A percentile compares a stretch with the other conserved stretches of the same genome.
These are phyloP conservation scores for Auanema freiburgensis DNA, from an alignment of 2,888 invertebrate species.

Conservation along the genomic window DNA sequence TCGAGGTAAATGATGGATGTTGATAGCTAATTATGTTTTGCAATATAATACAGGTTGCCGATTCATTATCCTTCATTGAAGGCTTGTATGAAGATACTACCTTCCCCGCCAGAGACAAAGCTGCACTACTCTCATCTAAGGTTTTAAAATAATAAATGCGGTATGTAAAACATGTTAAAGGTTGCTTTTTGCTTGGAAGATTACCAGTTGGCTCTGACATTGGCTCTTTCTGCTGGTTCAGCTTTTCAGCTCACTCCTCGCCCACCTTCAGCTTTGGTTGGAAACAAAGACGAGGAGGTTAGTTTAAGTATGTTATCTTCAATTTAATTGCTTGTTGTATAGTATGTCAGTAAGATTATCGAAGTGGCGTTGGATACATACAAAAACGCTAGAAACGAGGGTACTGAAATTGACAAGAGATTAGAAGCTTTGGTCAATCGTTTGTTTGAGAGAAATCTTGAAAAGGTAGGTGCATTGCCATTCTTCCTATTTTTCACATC, in stretches of 20 bases:
- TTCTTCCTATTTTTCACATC: not conserved
- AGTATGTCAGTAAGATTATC: conserved; percentile 59
- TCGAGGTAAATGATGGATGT: conserved; percentile 39
- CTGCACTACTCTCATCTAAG: conserved; percentile 95
- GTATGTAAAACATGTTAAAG: conserved; percentile 6
- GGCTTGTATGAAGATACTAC: conserved; percentile 88
- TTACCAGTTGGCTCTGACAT: conserved; percentile 93
- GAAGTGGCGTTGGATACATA: conserved; percentile 57
- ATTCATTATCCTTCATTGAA: conserved; percentile 70
- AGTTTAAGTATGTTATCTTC: not conserved
- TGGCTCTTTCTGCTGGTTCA: conserved; percentile 85
- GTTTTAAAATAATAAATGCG: not conserved
- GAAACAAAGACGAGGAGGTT: conserved; percentile 52
- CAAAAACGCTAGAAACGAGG: conserved; percentile 36
- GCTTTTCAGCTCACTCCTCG: conserved; percentile 91
- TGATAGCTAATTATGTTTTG: not conserved
- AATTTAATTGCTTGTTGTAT: too few species aligned
- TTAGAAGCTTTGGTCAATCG: conserved; percentile 91
- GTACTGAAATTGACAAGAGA: conserved; percentile 64
- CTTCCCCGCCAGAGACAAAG: conserved; percentile 84
- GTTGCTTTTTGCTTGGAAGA: conserved; percentile 92
- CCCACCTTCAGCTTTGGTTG: conserved; percentile 73
- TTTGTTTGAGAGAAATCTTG: conserved; percentile 93
- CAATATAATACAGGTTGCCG: conserved; percentile 40
- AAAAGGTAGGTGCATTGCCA: conserved; percentile 64